Conservation (phyloP, 37 sponge, comb jelly and placozoan species). For the Beroe ovata region DNA sequence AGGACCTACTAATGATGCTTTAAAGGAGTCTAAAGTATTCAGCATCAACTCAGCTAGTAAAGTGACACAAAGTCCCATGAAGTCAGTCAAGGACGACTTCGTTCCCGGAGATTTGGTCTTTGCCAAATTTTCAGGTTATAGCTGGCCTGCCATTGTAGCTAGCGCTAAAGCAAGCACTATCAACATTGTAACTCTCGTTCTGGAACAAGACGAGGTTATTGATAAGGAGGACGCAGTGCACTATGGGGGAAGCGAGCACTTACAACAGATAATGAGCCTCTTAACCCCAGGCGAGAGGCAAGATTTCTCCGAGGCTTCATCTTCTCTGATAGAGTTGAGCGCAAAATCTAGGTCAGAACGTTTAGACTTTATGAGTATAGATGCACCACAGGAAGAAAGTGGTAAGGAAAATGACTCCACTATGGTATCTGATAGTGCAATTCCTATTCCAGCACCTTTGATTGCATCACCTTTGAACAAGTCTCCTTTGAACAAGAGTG, state of each 20-base stretch:
- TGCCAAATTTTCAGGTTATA: slow-evolving; percentile 37
- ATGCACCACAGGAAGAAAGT: not conserved
- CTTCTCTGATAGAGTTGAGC: not conserved
- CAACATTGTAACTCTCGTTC: not conserved
- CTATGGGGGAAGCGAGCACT: slow-evolving; percentile 6
- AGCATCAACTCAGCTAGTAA: no score
- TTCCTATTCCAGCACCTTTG: not conserved
- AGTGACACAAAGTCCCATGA: slow-evolving; percentile 11
- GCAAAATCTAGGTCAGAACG: slow-evolving; percentile 4
- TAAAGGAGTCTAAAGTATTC: not conserved
- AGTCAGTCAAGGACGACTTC: not conserved
- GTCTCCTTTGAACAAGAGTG: not conserved
- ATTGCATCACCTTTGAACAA: not conserved
- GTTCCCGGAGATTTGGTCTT: slow-evolving; percentile 23
- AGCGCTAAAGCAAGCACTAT: not conserved
- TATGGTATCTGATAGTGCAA: not conserved
- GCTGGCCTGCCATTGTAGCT: slow-evolving; percentile 62
- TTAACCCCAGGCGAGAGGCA: slow-evolving; percentile 38
- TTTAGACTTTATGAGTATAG: not conserved
- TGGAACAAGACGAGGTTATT: slow-evolving; percentile 46
- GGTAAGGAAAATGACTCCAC: slow-evolving; percentile 23
- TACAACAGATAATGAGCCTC: slow-evolving; percentile 13
- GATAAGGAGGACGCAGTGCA: not conserved
- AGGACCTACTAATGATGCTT: not conserved
- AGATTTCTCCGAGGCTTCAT: slow-evolving; percentile 28